These are phyloP conservation scores for Acholoe squamosa DNA, from an alignment of 2,888 invertebrate species.

Conservation along the genomic window DNA sequence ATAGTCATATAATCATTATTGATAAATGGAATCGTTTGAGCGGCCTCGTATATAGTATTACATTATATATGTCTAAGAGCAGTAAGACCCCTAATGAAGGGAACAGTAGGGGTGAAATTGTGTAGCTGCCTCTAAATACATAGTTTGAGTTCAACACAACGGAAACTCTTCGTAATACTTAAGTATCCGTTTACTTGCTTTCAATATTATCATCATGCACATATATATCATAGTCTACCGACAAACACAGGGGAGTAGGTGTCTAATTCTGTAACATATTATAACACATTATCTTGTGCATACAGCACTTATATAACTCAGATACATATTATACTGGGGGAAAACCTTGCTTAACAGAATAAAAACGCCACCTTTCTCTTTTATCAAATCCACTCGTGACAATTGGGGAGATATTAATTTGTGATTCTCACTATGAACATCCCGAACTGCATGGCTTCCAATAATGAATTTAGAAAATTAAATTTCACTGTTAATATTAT, in stretches of 20 bases:
- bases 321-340: not conserved
- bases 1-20: conserved; percentile 40
- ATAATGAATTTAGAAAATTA: too few relatives aligned
- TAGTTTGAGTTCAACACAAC: conserved; percentile 47
- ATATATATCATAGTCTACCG: not conserved
- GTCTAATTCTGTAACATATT: not conserved
- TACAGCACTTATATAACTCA: conserved; percentile 38
- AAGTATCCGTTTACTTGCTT: conserved; percentile 53
- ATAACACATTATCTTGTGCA: not conserved
- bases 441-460: not conserved
- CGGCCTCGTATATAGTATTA: conserved; percentile 46
- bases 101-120: conserved; percentile 35
- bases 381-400: not conserved
- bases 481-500: too few relatives aligned
- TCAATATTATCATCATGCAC: conserved; percentile 3
- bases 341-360: not conserved
- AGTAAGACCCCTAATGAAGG: conserved; percentile 4
- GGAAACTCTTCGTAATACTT: conserved; percentile 57
- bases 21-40: conserved; percentile 55
- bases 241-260: conserved; percentile 4
- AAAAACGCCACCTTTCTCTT: not conserved
- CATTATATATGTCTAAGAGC: conserved; percentile 1
- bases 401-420: not conserved
- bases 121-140: conserved; percentile 60
- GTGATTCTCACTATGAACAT: not conserved